These are phyloP conservation scores for Apis florea DNA, from an alignment of 1,140 invertebrate genomes.

Conservation along the genomic window DNA sequence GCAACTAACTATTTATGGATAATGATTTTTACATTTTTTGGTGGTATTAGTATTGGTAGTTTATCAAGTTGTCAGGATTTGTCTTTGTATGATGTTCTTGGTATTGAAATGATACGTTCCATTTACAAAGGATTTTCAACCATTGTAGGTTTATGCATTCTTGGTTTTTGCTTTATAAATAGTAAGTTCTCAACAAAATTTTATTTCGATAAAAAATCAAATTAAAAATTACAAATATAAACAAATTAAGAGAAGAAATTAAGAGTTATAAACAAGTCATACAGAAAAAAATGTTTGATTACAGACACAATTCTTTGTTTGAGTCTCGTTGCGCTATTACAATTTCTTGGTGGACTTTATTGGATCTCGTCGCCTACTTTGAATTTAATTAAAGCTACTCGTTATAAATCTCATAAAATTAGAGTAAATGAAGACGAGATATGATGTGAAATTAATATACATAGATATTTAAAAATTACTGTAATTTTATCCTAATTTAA, in stretches of 20 bases:
- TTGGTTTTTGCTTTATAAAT: constrained; percentile 42
- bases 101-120: constrained; percentile 11
- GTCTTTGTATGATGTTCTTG: constrained; percentile 48
- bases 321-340: constrained; percentile 26
- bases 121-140: constrained; percentile 48
- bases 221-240: constrained; percentile 18
- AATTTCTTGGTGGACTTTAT: constrained; percentile 56
- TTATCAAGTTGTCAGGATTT: constrained; percentile 47
- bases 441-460: neutral
- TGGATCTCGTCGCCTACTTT: constrained; percentile 41
- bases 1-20: constrained; percentile 17
- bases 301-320: constrained; percentile 45
- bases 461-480: neutral
- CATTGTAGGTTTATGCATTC: constrained; percentile 42
- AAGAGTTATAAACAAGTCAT: neutral
- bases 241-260: neutral
- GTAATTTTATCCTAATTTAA: constrained; percentile 27
- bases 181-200: constrained; percentile 49
- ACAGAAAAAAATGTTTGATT: constrained; percentile 10
- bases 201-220: constrained; percentile 13
- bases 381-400: constrained; percentile 23
- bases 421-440: neutral
- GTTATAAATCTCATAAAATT: neutral
- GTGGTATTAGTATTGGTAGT: constrained; percentile 38
- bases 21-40: constrained; percentile 31